Evolutionary conservation across 2,888 invertebrate species (phyloP), one percentile per base, ranked within the genome.

Genomic region (Megaustenia siamemsis): DNA sequence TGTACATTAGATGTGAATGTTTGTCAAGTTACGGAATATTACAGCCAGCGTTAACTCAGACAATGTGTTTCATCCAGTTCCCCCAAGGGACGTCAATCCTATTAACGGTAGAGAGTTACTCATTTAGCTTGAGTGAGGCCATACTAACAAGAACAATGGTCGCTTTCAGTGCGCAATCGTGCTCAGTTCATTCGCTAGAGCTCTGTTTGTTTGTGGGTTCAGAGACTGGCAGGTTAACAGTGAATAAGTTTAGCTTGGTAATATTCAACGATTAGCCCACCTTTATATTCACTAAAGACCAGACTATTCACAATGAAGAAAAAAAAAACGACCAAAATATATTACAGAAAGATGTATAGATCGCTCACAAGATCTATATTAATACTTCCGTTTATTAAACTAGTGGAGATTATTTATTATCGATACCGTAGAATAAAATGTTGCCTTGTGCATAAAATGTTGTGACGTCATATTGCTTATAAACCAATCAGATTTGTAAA

Each of bases 251-350:
- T 40, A 2, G 40, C 8, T 60, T 15, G 43, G 63, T 78, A 40
- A 63, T 63, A 78, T 40, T 78, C 24, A 76, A 76, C 56, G 77
- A 78, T 78, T 63, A 56, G 38, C 32, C 28, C 21, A 15, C 12
- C 60, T 43, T 69, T n/a, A 45, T 73, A 45, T 45, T 28, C 45
- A 73, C 49, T 73, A 73, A 45, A 4, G 28, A 45, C 12, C 10
- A 1, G 73, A n/a, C 28, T 73, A 15, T 28, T 3, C 28, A 4
- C 28, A 43, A 28, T 28, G 28, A 28, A 28, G 66, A 66, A 66
- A 28, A 28, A 28, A n/a, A 43, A 40, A 40, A 71, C 8, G n/a
- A 21, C 28, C 12, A 12, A 73, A 45, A 28, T 8, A 18, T 28
- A 28, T 43, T 43, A n/a, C n/a, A 24, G 32, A 28, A 38, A 68